Evolutionary conservation across 2,888 invertebrate genomes (phyloP), one percentile per base, ranked within the genome.

Genomic region (Sepiola atlantica): DNA sequence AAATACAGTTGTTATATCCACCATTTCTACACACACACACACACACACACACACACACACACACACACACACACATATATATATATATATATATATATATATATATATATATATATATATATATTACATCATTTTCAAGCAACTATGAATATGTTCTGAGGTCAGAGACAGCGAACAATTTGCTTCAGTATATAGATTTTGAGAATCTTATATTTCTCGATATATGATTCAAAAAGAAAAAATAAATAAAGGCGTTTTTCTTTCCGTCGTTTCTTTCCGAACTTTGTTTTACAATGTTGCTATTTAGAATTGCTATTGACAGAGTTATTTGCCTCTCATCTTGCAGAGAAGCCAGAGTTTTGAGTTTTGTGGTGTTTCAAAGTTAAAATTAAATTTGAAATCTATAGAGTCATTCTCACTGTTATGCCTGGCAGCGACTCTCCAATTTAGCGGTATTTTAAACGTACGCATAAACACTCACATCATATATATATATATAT

Each of bases 321-420:
- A 61, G 61, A 61, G 28, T 21, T 61, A 6, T 61, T 61, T 61
- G 61, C 61, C 28, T 61, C 61, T 61, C 61, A 61, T 61, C 61
- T 61, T 28, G 28, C 61, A 61, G 28, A 28, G 61, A 61, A 61
- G 61, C 61, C 61, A 61, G 28, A 61, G 28, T 61, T 61, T 61
- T 61, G 0, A 61, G 61, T 61, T 61, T 61, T 61, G 28, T 28
- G 14, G 61, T 10, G 24, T 24, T 61, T 61, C 28, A 61, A 61
- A 61, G 61, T 61, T 61, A 61, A 61, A 61, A 61, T 61, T 61
- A 61, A 61, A 61, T 61, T 61, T 61, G 61, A 61, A 61, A 61
- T 61, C 61, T 61, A 61, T 28, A 12, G 61, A 61, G 61, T 61
- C 61, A 4, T 61, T 28, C 0, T 28, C 61, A 24, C 61, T 61